Evolutionary conservation across 2,113 vertebrate genomes (phyloP), one percentile per base, ranked within the genome.

Genomic region (Prunella himalayana): DNA sequence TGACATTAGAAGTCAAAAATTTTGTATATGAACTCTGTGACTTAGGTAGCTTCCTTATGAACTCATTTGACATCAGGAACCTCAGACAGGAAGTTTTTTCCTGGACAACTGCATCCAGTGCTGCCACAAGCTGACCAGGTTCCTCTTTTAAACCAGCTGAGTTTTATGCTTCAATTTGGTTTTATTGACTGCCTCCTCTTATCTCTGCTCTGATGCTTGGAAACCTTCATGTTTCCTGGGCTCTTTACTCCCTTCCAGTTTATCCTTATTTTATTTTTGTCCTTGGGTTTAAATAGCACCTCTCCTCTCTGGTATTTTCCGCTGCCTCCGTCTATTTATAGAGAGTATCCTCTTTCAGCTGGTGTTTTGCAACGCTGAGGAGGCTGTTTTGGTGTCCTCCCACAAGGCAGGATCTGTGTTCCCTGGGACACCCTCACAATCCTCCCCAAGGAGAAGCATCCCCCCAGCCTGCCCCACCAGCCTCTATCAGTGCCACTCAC

Each of bases 271-370:
- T 93, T 95, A 69, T 94, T 92, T 75, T 44, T 69, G 60, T 44
- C 88, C 88, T 54, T 47, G 60, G 45, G 68, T 54, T 94, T 54
- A 86, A 82, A 88, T 59, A 80, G 19, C 33, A 53, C 51, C 49
- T 90, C 90, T 72, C n/a, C 61, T 50, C 71, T 37, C 80, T 59
- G 86, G 42, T 86, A 93, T 92, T 94, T 96, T 88, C 88, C 56
- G 1, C 92, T 45, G 66, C 66, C 31, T 70, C 68, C 2, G 3
- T 64, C 88, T 97, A 95, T 97, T 90, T 94, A 83, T 86, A 86
- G 86, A 35, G 31, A 84, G 51, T 88, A 85, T 96, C 66, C 31
- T 44, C 18, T 63, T 90, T 93, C 91, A 96, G 88, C 91, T 93
- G 90, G 56, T 81, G 88, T 90, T 96, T 93, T 78, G 82, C 86